Percentiles rank a stretch among this genome's conserved stretches.
Evolutionary conservation across 2,888 invertebrate species (phyloP).

Genomic region (Pharmacophagus antenor): DNA sequence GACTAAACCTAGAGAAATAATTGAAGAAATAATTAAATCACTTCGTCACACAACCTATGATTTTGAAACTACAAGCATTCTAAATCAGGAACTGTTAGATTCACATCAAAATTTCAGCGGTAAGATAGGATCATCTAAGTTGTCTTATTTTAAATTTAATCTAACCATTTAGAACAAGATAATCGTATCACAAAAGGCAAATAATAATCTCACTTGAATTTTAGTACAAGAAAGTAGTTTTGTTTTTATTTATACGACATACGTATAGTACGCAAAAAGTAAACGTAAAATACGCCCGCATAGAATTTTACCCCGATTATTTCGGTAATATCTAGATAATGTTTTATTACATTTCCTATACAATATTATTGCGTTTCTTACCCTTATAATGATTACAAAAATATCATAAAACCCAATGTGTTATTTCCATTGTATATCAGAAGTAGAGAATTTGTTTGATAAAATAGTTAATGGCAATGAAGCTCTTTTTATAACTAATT

Average conservation of each 20-base stretch:
- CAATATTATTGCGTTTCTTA: constrained; percentile 7
- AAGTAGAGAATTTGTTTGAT: not conserved
- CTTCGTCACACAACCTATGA: constrained; percentile 32
- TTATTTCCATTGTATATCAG: not conserved
- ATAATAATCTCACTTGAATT: not conserved
- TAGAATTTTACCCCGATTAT: constrained; percentile 9
- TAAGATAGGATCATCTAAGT: constrained; percentile 32
- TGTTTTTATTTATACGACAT: not conserved
- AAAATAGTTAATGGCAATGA: not conserved
- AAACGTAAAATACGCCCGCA: constrained; percentile 9
- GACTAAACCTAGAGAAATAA: constrained; percentile 32
- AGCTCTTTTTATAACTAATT: not conserved
- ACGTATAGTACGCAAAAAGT: not conserved
- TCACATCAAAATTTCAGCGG: constrained; percentile 48
- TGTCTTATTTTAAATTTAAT: not conserved
- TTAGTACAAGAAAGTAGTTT: not conserved
- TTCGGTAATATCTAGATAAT: constrained; percentile 16
- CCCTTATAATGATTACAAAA: constrained; percentile 1
- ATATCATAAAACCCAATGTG: not conserved
- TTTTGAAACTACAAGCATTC: constrained; percentile 3
- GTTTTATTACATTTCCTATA: constrained; percentile 15
- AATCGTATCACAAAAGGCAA: not conserved
- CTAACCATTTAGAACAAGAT: too few species aligned
- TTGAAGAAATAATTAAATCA: constrained; percentile 47
- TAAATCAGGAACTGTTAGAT: constrained; percentile 43